These are phyloP conservation scores for Bombyx mandarina DNA, from an alignment of 1,140 invertebrate species.

Conservation along the genomic window DNA sequence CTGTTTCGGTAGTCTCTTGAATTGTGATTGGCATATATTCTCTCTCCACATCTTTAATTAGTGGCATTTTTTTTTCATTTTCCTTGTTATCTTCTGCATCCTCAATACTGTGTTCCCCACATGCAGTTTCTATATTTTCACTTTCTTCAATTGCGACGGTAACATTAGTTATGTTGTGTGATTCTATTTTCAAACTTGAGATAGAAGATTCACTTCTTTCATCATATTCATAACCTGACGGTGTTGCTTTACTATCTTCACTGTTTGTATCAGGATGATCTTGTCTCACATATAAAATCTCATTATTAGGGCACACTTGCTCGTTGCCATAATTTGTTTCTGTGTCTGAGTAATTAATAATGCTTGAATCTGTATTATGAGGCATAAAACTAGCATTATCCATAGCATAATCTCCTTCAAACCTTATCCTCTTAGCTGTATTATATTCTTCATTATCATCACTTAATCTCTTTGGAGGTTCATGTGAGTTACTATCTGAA, in stretches of 20 bases:
- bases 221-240: slow-evolving; percentile 61
- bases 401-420: slow-evolving; percentile 45
- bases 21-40: slow-evolving; percentile 18
- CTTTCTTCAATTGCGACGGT: slow-evolving; percentile 28
- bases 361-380: slow-evolving; percentile 26
- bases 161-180: slow-evolving; percentile 34
- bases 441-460: slow-evolving; percentile 43
- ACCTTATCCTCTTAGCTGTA: slow-evolving; percentile 48
- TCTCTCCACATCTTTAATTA: slow-evolving; percentile 29
- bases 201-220: slow-evolving; percentile 56
- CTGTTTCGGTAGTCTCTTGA: slow-evolving; percentile 20
- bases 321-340: slow-evolving; percentile 44
- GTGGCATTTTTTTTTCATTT: neutral
- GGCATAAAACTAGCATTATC: slow-evolving; percentile 41
- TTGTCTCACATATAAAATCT: slow-evolving; percentile 35
- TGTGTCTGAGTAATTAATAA: slow-evolving; percentile 41
- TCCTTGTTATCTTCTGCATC: slow-evolving; percentile 20
- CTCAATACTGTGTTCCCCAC: slow-evolving; percentile 25
- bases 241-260: slow-evolving; percentile 60
- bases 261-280: slow-evolving; percentile 54
- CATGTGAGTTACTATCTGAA: slow-evolving; percentile 32
- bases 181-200: slow-evolving; percentile 58
- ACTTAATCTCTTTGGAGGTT: slow-evolving; percentile 44
- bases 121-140: slow-evolving; percentile 26
- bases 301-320: slow-evolving; percentile 37